phyloP scores from a whole-genome alignment of 2,888 invertebrate species.

The Phymatocera aterrima region DNA sequence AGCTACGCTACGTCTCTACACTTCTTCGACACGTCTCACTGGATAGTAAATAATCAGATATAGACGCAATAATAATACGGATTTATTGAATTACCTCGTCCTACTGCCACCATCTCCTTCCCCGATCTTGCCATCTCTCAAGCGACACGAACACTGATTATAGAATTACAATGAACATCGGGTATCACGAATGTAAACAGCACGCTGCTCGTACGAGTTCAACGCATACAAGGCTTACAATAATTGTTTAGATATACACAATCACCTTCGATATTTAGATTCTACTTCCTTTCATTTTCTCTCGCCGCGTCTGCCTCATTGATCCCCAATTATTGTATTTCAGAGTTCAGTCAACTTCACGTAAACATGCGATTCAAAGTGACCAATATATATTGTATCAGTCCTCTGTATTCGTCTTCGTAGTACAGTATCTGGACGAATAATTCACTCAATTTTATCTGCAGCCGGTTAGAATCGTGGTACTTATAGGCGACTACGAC shows the following conservation, averaged over 20 bases:
- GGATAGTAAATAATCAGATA: background rate
- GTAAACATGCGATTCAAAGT: too few relatives aligned
- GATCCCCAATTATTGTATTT: too few relatives aligned
- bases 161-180: background rate
- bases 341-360: too few relatives aligned
- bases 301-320: too few relatives aligned
- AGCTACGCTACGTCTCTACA: background rate
- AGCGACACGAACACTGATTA: background rate
- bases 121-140: background rate
- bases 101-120: background rate
- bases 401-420: too few relatives aligned
- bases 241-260: background rate
- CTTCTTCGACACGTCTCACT: conserved; percentile 6
- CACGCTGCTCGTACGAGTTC: background rate
- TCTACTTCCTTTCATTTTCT: too few relatives aligned
- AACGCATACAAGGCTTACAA: background rate
- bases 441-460: too few relatives aligned
- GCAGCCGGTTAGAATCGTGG: too few relatives aligned
- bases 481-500: background rate
- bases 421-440: too few relatives aligned
- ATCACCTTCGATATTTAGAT: background rate
- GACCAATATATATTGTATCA: too few relatives aligned
- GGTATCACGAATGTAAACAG: background rate
- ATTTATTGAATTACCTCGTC: background rate
- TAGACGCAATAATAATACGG: too few relatives aligned